These are phyloP conservation scores for Aporophyla lueneburgensis DNA, from an alignment of 2,888 invertebrate species.

Conservation along the genomic window DNA sequence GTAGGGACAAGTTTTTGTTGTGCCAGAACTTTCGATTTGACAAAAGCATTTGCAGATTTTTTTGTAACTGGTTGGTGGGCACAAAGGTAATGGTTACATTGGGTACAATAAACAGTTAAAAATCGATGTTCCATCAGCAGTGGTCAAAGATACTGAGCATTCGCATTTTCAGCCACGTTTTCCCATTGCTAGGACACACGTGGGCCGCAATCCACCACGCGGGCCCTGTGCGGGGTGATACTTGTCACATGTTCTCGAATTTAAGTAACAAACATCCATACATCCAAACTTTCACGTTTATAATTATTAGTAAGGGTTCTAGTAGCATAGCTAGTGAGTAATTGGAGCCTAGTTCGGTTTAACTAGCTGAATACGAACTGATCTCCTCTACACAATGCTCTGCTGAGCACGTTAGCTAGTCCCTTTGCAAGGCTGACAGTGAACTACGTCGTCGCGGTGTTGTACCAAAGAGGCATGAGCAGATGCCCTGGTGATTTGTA, in stretches of 20 bases:
- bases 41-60: not conserved
- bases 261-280: no score
- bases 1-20: not conserved
- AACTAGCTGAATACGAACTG: slow-evolving; percentile 14
- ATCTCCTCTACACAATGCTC: slow-evolving; percentile 46
- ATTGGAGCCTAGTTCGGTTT: slow-evolving; percentile 40
- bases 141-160: not conserved
- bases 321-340: slow-evolving; percentile 8
- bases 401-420: slow-evolving; percentile 17
- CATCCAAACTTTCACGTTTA: no score
- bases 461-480: not conserved
- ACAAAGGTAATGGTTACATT: not conserved
- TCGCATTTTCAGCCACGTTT: no score
- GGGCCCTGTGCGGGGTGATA: no score
- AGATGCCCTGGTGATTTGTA: not conserved
- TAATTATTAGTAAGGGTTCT: no score
- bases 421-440: slow-evolving; percentile 46
- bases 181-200: no score
- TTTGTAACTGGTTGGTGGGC: not conserved
- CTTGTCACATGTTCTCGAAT: no score
- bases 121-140: not conserved
- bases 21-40: slow-evolving; percentile 2
- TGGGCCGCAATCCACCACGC: no score
- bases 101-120: no score
- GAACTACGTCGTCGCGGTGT: not conserved